phyloP scores from a whole-genome alignment of 2,113 vertebrate species.

The Platichthys stellatus region DNA sequence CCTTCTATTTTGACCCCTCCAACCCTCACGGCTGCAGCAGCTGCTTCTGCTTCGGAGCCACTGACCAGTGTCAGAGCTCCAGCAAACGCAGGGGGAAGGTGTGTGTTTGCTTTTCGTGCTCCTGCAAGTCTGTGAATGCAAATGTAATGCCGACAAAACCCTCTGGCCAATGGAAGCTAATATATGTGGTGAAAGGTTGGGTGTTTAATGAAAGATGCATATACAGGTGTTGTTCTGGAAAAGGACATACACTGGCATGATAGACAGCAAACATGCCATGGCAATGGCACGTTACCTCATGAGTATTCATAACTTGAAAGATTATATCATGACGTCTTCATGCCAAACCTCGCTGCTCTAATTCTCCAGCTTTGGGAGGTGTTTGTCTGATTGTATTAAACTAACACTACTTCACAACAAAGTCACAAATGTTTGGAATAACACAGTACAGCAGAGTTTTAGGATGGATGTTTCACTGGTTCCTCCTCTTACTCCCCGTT shows the following conservation, averaged over 20 bases:
- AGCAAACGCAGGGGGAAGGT: constrained; percentile 88
- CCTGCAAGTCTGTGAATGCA: constrained; percentile 36
- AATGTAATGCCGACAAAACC: constrained; percentile 12
- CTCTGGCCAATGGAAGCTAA: constrained; percentile 6
- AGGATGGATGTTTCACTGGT: background rate
- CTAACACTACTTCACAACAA: background rate
- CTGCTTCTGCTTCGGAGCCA: constrained; percentile 94
- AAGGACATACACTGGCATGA: background rate
- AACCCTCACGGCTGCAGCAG: constrained; percentile 88
- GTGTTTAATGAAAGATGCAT: constrained; percentile 11
- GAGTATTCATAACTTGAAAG: background rate
- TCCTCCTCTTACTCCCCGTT: background rate
- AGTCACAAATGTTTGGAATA: background rate
- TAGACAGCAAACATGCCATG: background rate
- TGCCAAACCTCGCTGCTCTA: background rate
- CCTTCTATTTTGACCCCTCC: constrained; percentile 88
- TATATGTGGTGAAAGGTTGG: background rate
- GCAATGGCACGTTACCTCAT: background rate
- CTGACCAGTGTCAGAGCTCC: constrained; percentile 85
- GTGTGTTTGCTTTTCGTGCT: constrained; percentile 41
- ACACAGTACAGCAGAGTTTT: background rate
- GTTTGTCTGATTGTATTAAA: background rate
- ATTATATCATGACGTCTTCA: background rate
- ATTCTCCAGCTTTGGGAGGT: background rate
- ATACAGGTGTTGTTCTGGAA: constrained; percentile 3